Evolutionary conservation across 2,888 invertebrate genomes (phyloP).

Genomic region (Trichopria drosophilae): DNA sequence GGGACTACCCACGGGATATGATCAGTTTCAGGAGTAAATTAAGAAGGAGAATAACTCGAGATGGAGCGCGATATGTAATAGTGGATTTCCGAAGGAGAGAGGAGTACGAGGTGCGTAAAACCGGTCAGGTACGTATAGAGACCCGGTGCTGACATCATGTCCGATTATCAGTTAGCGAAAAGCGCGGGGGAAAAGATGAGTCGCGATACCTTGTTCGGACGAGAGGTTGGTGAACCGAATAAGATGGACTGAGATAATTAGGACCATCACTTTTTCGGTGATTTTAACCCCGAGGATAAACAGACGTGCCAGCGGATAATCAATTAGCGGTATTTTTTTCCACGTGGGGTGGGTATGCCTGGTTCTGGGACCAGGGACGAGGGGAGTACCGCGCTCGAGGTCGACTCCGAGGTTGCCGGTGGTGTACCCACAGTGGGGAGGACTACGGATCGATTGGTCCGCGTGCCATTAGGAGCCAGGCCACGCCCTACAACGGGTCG

Average conservation of each 20-base stretch:
- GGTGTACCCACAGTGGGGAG: slow-evolving; percentile 43
- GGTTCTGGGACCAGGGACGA: slow-evolving; percentile 21
- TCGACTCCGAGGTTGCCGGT: not conserved
- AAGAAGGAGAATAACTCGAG: too few relatives aligned
- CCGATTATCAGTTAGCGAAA: too few relatives aligned
- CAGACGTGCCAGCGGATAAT: slow-evolving; percentile 30
- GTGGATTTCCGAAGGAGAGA: slow-evolving; percentile 3
- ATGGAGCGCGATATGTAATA: not conserved
- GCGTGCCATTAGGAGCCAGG: slow-evolving; percentile 34
- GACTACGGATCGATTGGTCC: slow-evolving; percentile 52
- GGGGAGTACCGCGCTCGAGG: slow-evolving; percentile 7
- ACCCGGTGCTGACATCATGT: too few relatives aligned
- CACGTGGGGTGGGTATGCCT: slow-evolving; percentile 32
- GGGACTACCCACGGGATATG: too few relatives aligned
- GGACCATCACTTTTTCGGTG: too few relatives aligned
- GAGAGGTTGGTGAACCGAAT: too few relatives aligned
- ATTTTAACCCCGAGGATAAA: slow-evolving; percentile 8
- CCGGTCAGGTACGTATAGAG: slow-evolving; percentile 17
- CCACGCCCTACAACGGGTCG: slow-evolving; percentile 38
- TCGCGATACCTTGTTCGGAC: too few relatives aligned
- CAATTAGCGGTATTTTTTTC: slow-evolving; percentile 37
- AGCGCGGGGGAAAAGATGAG: too few relatives aligned
- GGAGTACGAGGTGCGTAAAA: slow-evolving; percentile 6
- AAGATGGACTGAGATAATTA: too few relatives aligned
- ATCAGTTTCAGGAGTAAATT: too few relatives aligned